phyloP scores from a whole-genome alignment of 2,797 vertebrate species.

The Taenioides sp. region DNA sequence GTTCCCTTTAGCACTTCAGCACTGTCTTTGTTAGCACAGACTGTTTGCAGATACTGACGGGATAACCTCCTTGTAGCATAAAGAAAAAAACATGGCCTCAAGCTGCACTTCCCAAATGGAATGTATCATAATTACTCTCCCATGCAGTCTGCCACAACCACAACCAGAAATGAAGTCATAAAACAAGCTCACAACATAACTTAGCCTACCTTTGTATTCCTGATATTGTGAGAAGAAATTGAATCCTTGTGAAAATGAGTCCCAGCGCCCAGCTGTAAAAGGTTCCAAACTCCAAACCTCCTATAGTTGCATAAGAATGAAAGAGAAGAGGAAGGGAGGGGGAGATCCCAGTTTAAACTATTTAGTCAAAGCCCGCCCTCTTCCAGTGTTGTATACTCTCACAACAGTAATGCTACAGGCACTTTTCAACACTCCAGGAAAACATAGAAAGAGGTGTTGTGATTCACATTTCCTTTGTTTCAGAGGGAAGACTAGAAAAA shows the following conservation, averaged over 20 bases:
- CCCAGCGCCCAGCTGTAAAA: neutral
- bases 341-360: slow-evolving; percentile 3
- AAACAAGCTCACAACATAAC: neutral
- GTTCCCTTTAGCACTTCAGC: neutral
- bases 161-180: neutral
- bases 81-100: neutral
- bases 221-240: slow-evolving; percentile 18
- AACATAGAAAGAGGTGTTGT: neutral
- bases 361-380: slow-evolving; percentile 1
- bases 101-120: neutral
- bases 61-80: neutral
- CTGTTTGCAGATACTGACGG: neutral
- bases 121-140: neutral
- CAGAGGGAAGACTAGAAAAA: too few relatives aligned
- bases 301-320: slow-evolving; percentile 35
- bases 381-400: neutral
- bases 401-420: neutral
- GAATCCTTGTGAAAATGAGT: neutral
- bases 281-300: slow-evolving; percentile 28
- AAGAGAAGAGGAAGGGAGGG: slow-evolving; percentile 18
- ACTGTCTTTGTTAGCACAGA: neutral
- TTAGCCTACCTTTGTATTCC: slow-evolving; percentile 39
- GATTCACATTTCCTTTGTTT: neutral
- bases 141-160: neutral
- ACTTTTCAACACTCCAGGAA: neutral